A percentile compares a stretch with the other conserved stretches of the same genome.
phyloP scores from a whole-genome alignment of 2,888 invertebrate species.

The Scelioninae gen. 1 region DNA sequence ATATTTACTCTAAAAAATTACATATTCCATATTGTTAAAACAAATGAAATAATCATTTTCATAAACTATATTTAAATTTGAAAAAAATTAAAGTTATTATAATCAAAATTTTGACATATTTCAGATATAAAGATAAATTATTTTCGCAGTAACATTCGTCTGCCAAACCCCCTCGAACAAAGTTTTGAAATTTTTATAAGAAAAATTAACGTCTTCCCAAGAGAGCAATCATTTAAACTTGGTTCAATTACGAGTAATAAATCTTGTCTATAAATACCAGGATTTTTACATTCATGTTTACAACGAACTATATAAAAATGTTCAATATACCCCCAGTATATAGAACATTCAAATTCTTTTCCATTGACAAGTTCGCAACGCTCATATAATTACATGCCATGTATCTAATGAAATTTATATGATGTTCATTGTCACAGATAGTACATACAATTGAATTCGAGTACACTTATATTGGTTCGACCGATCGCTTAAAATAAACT shows the following conservation, averaged over 20 bases:
- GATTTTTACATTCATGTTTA: conserved; percentile 26
- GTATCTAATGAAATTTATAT: conserved; percentile 32
- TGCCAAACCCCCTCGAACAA: background rate
- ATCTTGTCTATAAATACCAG: conserved; percentile 33
- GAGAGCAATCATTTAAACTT: conserved; percentile 41
- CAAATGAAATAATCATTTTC: too few relatives aligned
- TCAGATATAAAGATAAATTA: too few relatives aligned
- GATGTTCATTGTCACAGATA: conserved; percentile 47
- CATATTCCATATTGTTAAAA: background rate
- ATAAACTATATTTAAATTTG: too few relatives aligned
- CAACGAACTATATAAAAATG: conserved; percentile 15
- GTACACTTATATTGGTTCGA: conserved; percentile 15
- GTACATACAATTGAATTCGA: conserved; percentile 26
- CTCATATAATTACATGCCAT: conserved; percentile 16
- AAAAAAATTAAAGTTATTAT: too few relatives aligned
- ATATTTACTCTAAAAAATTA: background rate
- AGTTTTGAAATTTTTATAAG: conserved; percentile 29
- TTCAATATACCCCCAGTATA: background rate
- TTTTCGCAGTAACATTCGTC: too few relatives aligned
- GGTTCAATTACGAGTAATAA: conserved; percentile 45
- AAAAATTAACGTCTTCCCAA: conserved; percentile 32
- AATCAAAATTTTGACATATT: too few relatives aligned
- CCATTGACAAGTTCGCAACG: background rate
- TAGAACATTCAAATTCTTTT: conserved; percentile 6
- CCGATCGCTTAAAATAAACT: conserved; percentile 13